Conservation (phyloP, 2,888 invertebrate genomes). For the Athalia cordata region DNA sequence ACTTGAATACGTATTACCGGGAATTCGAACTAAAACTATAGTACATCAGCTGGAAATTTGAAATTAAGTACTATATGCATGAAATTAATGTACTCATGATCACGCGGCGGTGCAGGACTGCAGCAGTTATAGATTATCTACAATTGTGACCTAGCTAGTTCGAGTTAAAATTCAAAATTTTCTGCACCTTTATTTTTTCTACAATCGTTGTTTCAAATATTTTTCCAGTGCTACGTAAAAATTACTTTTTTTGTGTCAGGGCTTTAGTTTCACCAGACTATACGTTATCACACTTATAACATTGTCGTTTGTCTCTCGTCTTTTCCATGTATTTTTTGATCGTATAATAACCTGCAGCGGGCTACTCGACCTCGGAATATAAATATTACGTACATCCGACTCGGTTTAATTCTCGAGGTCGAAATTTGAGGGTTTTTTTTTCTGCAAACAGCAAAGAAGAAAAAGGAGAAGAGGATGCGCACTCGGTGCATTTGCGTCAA, state of each 20-base stretch:
- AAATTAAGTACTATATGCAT: no score
- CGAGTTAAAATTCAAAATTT: no score
- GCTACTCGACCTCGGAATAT: constrained; percentile 29
- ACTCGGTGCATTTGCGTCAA: no score
- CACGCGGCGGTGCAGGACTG: no score
- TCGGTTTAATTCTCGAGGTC: background rate
- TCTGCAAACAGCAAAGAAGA: background rate
- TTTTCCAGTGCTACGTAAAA: constrained; percentile 7
- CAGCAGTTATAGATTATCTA: no score
- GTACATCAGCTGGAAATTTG: no score
- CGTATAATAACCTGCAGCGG: background rate
- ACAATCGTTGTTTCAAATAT: no score
- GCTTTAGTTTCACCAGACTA: constrained; percentile 12
- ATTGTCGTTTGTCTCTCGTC: constrained; percentile 16
- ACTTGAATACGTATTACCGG: constrained; percentile 7
- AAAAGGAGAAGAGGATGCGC: background rate
- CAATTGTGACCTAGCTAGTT: no score
- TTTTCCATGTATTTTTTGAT: constrained; percentile 2
- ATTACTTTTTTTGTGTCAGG: constrained; percentile 21
- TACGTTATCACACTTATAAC: background rate
- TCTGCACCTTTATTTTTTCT: no score
- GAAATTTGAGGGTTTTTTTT: background rate
- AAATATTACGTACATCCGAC: constrained; percentile 8
- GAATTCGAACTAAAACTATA: background rate
- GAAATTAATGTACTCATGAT: no score